Evolutionary conservation across 1,140 invertebrate species (phyloP).

Genomic region (Gonatopus flavifemur): DNA sequence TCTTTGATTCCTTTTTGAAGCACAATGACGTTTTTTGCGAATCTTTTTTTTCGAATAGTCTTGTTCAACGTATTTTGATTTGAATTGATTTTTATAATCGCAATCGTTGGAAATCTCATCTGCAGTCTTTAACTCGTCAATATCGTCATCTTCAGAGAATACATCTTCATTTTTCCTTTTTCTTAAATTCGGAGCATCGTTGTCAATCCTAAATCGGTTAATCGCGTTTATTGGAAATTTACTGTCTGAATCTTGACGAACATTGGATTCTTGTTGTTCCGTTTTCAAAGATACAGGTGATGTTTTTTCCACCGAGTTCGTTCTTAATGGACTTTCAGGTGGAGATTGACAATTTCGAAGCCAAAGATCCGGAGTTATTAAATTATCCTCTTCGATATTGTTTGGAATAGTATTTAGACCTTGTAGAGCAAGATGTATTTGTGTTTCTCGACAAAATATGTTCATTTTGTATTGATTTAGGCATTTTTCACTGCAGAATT

Average conservation of each 20-base stretch:
- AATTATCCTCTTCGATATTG: constrained; percentile 44
- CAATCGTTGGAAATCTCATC: constrained; percentile 38
- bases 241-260: constrained; percentile 35
- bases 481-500: constrained; percentile 88
- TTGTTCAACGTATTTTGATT: no score
- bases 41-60: no score
- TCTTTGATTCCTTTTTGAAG: no score
- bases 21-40: no score
- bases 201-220: background rate
- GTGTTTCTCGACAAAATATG: constrained; percentile 89
- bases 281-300: constrained; percentile 35
- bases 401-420: constrained; percentile 52
- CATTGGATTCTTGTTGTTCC: constrained; percentile 39
- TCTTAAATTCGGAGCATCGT: no score
- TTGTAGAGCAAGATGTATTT: constrained; percentile 83
- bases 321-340: constrained; percentile 59
- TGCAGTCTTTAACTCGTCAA: constrained; percentile 13
- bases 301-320: constrained; percentile 35
- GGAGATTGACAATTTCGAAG: constrained; percentile 73
- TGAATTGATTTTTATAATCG: constrained; percentile 39
- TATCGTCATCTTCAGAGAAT: constrained; percentile 7
- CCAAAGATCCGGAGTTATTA: constrained; percentile 89
- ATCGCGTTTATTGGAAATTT: constrained; percentile 53
- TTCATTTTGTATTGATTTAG: constrained; percentile 96
- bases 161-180: constrained; percentile 29